Evolutionary conservation across 2,113 vertebrate genomes (phyloP), one percentile per base, ranked within the genome.

Genomic region (Microcebus jonahi): DNA sequence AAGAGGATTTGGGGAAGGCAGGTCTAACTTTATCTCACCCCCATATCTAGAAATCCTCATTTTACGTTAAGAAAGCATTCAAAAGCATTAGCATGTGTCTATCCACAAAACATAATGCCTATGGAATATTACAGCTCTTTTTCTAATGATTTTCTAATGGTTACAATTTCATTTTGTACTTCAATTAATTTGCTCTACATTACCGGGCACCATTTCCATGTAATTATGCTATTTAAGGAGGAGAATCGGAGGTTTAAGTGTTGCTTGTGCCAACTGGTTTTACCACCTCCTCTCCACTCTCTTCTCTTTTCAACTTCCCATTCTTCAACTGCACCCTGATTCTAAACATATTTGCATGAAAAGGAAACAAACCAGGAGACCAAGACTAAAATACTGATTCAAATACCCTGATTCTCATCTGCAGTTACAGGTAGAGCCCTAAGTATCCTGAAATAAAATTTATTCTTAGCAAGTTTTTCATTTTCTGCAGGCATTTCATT

Each of bases 321-420:
- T 80, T 50, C 20, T 89, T 84, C 36, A 79, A 18, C 45, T 25
- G n/a, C 21, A 8, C 20, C 36, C 45, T 79, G 79, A 39, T 29
- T 91, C 84, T 89, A 71, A 92, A 65, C 12, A 85, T 39, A 95
- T 80, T 67, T 80, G 27, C 85, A 75, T 50, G 9, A 73, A 68
- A 73, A 95, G 71, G 79, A 95, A 92, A 92, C 61, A 84, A 88
- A 50, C 79, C 90, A 85, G 85, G 90, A 85, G 80, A 57, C 63
- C 14, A 85, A 67, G 70, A 73, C 63, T 85, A 50, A 79, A 27
- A 71, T 70, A 39, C 65, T 75, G 34, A 75, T 80, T 90, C 42
- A 80, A 85, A 57, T 53, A 50, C 48, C 13, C 27, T 67, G 39
- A 90, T 67, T 92, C 48, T 59, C 39, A 80, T 59, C 48, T 36